These are phyloP conservation scores for Cotesia vestalis DNA, from an alignment of 1,140 invertebrate genomes.

Conservation along the genomic window DNA sequence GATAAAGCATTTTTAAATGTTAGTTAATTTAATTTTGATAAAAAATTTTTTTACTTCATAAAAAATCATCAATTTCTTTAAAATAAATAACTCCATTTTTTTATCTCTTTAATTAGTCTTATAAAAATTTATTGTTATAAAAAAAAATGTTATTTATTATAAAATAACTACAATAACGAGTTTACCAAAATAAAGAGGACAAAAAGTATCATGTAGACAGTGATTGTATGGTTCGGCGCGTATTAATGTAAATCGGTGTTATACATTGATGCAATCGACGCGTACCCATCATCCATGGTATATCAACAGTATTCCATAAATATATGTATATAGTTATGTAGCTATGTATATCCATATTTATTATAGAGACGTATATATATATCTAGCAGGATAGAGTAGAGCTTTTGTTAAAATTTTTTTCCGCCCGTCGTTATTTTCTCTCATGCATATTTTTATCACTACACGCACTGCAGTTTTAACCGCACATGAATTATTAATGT, in stretches of 20 bases:
- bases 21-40: too few species aligned
- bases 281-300: constrained; percentile 4
- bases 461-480: constrained; percentile 12
- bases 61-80: too few species aligned
- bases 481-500: constrained; percentile 30
- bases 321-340: too few species aligned
- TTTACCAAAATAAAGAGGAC: too few species aligned
- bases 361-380: not conserved
- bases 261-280: constrained; percentile 21
- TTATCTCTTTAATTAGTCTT: too few species aligned
- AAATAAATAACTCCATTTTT: too few species aligned
- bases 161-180: not conserved
- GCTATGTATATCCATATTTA: too few species aligned
- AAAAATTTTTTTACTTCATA: too few species aligned
- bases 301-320: too few species aligned
- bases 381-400: not conserved
- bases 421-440: constrained; percentile 9
- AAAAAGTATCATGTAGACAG: constrained; percentile 4
- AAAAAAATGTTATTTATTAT: constrained; percentile 4
- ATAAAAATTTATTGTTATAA: too few species aligned
- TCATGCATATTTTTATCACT: constrained; percentile 28
- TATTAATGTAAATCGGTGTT: constrained; percentile 34
- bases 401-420: not conserved
- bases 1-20: too few species aligned
- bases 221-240: constrained; percentile 28